Base-by-base conservation (phyloP, 2,113 vertebrate species). In the Rhinogobius similis region DNA sequence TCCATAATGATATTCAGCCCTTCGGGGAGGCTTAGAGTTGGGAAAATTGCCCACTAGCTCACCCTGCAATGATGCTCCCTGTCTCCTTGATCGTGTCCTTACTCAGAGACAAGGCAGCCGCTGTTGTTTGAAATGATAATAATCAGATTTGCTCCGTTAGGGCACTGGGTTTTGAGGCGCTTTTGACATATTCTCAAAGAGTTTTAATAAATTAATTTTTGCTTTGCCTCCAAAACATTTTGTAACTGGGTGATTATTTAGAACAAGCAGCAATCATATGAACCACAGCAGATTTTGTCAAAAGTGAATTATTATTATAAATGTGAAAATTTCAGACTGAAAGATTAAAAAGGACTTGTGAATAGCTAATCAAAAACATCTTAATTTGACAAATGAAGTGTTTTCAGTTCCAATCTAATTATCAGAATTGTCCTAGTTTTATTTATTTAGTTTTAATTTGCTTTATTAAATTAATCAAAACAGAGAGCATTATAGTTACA, bases 51-150 rank as follows among this genome's bases (percentile, higher is more conserved):
- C 32, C 58, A 55, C 52, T 2, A 24, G 26, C 52, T 41, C 67
- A 26, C 61, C 62, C 46, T 55, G 16, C 53, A 67, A n/a, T 62
- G 12, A 61, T 39, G 46, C 74, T 38, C 65, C 62, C 50, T 41
- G 21, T 80, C 61, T 85, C 79, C 81, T 78, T 86, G 71, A 75
- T 52, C 52, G 50, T 59, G 75, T 72, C 70, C 79, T 81, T 77
- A 32, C 63, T 44, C 62, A 61, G 55, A 56, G 75, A 14, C 18
- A 29, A 72, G 68, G 18, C 24, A 66, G 24, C 65, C 26, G 18
- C 21, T 5, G 5, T 27, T 50, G 62, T 67, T 76, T 68, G 55
- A 70, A 73, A 62, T 56, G 14, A 65, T 55, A 62, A 64, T 53
- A 23, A 13, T 74, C 36, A 72, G 24, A 36, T 69, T 68, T 43